Percentiles rank a stretch among this genome's conserved stretches.
Evolutionary conservation across 1,140 invertebrate species (phyloP).

Genomic region (Lanistes nyassanus): DNA sequence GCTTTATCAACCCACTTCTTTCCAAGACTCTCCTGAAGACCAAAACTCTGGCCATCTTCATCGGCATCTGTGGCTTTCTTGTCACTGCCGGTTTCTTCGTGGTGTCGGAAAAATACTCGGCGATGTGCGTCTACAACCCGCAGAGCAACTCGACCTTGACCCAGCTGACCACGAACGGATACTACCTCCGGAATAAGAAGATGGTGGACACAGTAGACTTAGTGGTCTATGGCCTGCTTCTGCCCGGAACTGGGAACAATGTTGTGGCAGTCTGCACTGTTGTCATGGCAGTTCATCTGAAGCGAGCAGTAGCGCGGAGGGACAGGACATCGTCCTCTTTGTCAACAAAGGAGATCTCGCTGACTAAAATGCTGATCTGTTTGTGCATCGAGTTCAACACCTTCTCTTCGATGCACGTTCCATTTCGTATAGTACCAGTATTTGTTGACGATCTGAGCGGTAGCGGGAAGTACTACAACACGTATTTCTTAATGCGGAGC

Average conservation of each 20-base stretch:
- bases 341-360: neutral
- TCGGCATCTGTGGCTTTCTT: neutral
- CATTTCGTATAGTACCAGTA: neutral
- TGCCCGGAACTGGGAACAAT: neutral
- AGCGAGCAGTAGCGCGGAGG: neutral
- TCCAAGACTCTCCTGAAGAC: neutral
- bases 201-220: neutral
- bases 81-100: neutral
- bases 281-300: conserved; percentile 7
- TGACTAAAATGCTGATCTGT: conserved; percentile 17
- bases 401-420: neutral
- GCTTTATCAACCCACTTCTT: neutral
- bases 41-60: neutral
- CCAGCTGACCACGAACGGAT: neutral
- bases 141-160: too few species aligned
- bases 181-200: conserved; percentile 1
- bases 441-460: too few species aligned
- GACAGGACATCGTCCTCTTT: neutral
- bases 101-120: neutral
- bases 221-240: neutral
- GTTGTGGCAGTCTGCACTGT: conserved; percentile 1
- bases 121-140: neutral
- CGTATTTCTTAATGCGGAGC: too few species aligned
- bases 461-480: too few species aligned
- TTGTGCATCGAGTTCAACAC: conserved; percentile 2